Evolutionary conservation across 2,113 vertebrate genomes (phyloP).

Genomic region (Herpetotheres cachinnans): DNA sequence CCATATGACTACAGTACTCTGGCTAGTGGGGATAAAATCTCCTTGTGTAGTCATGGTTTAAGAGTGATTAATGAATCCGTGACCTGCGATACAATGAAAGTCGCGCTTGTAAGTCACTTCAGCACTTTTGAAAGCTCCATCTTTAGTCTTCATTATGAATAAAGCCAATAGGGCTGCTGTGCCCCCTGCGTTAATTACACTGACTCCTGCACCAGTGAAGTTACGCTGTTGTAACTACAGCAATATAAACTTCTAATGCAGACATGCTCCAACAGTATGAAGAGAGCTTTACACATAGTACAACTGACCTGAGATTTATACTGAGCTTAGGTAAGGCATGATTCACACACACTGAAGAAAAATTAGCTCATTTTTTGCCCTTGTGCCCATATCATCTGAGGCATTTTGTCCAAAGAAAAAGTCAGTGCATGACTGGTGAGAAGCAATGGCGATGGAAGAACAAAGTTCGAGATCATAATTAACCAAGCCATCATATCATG

Average conservation of each 20-base stretch:
- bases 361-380: not conserved
- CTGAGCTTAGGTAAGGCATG: not conserved
- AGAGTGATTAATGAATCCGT: constrained; percentile 14
- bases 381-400: not conserved
- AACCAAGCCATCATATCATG: not conserved
- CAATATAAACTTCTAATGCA: constrained; percentile 16
- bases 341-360: not conserved
- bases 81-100: not conserved
- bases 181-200: not conserved
- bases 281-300: not conserved
- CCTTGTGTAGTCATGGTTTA: not conserved
- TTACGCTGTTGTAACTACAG: not conserved
- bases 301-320: not conserved
- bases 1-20: not conserved
- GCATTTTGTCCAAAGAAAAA: not conserved
- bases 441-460: not conserved
- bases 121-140: constrained; percentile 28
- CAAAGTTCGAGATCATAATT: not conserved
- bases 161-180: not conserved
- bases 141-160: constrained; percentile 48
- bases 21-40: not conserved
- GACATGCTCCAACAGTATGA: not conserved
- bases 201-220: not conserved
- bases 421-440: not conserved
- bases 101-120: not conserved